A percentile compares a stretch with the other conserved stretches of the same genome.
These are phyloP conservation scores for Lutjanus campechanus DNA, from an alignment of 2,797 vertebrate species.

Conservation along the genomic window DNA sequence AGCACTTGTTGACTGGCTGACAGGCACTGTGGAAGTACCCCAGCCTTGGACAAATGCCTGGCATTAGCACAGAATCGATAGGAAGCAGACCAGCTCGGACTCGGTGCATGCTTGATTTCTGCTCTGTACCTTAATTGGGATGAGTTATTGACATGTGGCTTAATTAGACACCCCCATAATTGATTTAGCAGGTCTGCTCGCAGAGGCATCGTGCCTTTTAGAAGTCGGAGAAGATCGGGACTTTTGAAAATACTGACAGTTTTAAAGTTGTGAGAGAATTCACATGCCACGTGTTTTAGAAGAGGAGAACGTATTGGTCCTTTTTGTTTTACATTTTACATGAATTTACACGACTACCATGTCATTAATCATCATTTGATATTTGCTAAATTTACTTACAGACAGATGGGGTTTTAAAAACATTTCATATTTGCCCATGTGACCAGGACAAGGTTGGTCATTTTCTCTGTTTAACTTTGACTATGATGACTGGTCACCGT, in stretches of 20 bases:
- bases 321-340: neutral
- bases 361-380: neutral
- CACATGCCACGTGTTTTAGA: neutral
- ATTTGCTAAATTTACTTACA: neutral
- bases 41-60: constrained; percentile 62
- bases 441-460: no score
- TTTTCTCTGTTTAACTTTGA: neutral
- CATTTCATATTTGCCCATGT: neutral
- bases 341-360: neutral
- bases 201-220: constrained; percentile 20
- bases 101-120: constrained; percentile 58
- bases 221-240: constrained; percentile 11
- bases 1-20: constrained; percentile 70
- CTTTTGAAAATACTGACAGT: constrained; percentile 17
- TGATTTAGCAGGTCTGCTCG: constrained; percentile 53
- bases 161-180: constrained; percentile 72
- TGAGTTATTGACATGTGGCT: constrained; percentile 77
- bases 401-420: neutral
- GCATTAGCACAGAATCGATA: constrained; percentile 73
- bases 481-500: no score
- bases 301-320: neutral
- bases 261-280: constrained; percentile 8
- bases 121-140: constrained; percentile 76
- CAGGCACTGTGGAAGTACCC: constrained; percentile 49
- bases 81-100: constrained; percentile 46